A percentile compares a stretch with the other conserved stretches of the same genome.
Evolutionary conservation across 2,797 vertebrate genomes (phyloP).

Genomic region (Chaenodraco wilsoni): DNA sequence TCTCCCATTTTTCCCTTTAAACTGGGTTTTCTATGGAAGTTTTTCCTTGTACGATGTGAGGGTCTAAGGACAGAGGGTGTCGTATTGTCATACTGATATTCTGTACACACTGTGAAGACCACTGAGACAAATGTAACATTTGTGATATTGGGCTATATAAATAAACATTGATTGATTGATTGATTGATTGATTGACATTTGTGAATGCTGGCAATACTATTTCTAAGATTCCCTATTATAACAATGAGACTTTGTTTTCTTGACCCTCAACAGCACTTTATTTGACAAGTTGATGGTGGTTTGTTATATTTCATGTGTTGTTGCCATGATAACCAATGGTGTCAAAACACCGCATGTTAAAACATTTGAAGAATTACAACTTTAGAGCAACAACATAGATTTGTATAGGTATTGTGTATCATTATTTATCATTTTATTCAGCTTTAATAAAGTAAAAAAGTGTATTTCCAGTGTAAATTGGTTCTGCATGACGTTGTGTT

Average conservation of each 20-base stretch:
- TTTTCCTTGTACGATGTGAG: too few relatives aligned
- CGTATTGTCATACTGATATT: too few relatives aligned
- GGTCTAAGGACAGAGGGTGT: too few relatives aligned
- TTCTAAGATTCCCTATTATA: not conserved
- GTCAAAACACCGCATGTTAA: not conserved
- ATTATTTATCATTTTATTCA: not conserved
- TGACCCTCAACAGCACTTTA: constrained; percentile 3
- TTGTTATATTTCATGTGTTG: not conserved
- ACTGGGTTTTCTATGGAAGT: too few relatives aligned
- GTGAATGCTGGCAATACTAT: constrained; percentile 5
- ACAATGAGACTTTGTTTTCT: constrained; percentile 5
- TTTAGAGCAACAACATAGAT: not conserved
- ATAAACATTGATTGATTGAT: too few relatives aligned
- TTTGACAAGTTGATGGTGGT: not conserved
- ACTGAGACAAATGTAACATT: too few relatives aligned
- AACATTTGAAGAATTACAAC: not conserved
- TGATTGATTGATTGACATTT: too few relatives aligned
- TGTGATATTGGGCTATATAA: too few relatives aligned
- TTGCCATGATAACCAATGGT: not conserved
- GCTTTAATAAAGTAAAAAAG: not conserved
- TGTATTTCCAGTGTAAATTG: not conserved
- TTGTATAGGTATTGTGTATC: too few relatives aligned
- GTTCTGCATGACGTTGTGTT: not conserved
- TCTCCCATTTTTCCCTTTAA: too few relatives aligned
- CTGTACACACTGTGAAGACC: too few relatives aligned